Evolutionary conservation across 2,113 vertebrate genomes (phyloP), one percentile per base, ranked within the genome.

Genomic region (Heterocephalus glaber): DNA sequence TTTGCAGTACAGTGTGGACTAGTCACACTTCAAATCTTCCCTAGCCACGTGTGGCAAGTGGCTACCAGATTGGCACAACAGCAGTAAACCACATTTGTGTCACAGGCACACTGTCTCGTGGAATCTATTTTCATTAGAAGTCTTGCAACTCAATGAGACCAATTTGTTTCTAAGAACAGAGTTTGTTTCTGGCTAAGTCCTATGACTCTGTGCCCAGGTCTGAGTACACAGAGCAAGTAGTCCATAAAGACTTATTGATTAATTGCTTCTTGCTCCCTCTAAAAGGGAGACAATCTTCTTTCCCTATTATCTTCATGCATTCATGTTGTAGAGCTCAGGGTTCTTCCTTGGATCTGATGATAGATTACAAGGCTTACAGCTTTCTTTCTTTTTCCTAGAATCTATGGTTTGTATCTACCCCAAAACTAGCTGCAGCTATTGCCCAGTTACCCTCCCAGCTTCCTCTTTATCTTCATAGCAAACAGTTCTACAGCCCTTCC

Each of bases 401-500:
- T 33, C 49, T 84, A 1, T 63, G 44, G 26, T 84, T 93, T 52
- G 80, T 89, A 41, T 82, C 33, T 33, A 63, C 49, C 68, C 41
- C 19, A 70, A 58, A 8, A 68, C 81, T 54, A 80, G 13, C 58
- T 65, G 33, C 8, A 93, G 44, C 52, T 74, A 22, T 35, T 63
- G 28, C 54, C 70, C 28, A 65, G 44, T 83, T 49, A 44, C 30
- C 22, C 44, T 56, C 84, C 90, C 63, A 58, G 41, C 7, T 79
- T 95, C 44, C 26, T 91, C 66, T 94, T 89, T 91, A 82, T 61
- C 74, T 95, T 96, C 61, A 35, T 61, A 38, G 12, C 33, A 83
- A 92, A 87, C 63, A 74, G 30, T 95, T 93, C 89, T 96, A 65
- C 12, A 94, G 33, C 41, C 26, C 49, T 95, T 74, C 72, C 26